These are phyloP conservation scores for Gopherus flavomarginatus DNA, from an alignment of 2,113 vertebrate genomes.

Conservation along the genomic window DNA sequence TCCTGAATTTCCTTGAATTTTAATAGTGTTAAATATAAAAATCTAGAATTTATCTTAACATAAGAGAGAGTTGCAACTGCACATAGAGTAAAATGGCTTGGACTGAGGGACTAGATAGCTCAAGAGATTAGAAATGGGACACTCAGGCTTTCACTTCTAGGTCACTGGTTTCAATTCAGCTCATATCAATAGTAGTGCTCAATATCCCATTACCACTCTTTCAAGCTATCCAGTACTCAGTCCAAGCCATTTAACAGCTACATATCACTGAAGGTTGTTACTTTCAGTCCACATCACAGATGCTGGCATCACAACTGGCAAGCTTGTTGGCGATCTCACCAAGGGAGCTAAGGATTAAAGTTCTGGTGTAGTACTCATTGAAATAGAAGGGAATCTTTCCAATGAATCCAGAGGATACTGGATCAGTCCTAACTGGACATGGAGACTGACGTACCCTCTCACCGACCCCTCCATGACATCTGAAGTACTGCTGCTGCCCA, in stretches of 20 bases:
- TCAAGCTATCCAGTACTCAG: background rate
- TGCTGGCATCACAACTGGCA: background rate
- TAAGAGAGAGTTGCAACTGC: constrained; percentile 34
- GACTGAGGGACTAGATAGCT: constrained; percentile 35
- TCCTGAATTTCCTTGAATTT: constrained; percentile 5
- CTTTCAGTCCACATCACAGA: background rate
- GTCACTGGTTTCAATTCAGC: constrained; percentile 8
- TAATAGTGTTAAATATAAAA: background rate
- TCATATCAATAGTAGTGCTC: background rate
- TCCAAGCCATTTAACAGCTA: background rate
- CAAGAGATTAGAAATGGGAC: background rate
- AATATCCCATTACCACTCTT: background rate
- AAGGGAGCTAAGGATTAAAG: background rate
- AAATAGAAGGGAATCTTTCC: background rate
- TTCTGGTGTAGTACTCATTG: background rate
- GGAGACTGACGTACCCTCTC: constrained; percentile 40
- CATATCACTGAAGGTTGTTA: background rate
- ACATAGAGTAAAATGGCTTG: constrained; percentile 9
- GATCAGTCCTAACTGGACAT: constrained; percentile 19
- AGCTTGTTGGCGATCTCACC: background rate
- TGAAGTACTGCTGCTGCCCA: background rate
- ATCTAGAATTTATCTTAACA: constrained; percentile 9
- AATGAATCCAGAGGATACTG: background rate
- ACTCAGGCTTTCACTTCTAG: rapidly evolving
- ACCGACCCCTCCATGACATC: constrained; percentile 2